Evolutionary conservation across 2,113 vertebrate genomes (phyloP).

Genomic region (Gavialis gangeticus): DNA sequence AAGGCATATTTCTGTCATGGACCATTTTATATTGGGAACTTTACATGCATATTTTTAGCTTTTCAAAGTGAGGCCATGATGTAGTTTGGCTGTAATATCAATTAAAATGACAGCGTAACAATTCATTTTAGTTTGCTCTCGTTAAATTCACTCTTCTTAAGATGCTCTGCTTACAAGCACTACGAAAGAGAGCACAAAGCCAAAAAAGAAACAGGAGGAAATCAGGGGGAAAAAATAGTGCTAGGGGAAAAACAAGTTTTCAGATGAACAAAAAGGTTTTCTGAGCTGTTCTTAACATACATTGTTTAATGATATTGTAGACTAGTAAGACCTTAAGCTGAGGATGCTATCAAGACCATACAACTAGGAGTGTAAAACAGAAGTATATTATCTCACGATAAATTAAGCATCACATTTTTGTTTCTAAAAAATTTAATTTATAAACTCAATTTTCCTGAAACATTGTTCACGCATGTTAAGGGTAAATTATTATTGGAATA

Average conservation of each 20-base stretch:
- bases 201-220: not conserved
- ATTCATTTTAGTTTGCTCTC: not conserved
- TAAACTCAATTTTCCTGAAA: not conserved
- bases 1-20: not conserved
- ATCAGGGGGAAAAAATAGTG: not conserved
- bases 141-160: not conserved
- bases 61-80: not conserved
- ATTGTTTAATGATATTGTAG: not conserved
- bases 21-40: not conserved
- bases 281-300: not conserved
- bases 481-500: not conserved
- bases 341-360: not conserved
- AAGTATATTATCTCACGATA: not conserved
- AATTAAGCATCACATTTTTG: not conserved
- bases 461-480: not conserved
- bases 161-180: not conserved
- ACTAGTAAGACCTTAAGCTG: not conserved
- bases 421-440: not conserved
- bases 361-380: not conserved
- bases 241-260: not conserved
- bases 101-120: not conserved
- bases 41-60: not conserved
- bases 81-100: not conserved
- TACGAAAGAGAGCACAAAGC: not conserved
- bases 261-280: not conserved